Conservation (phyloP, 2,113 vertebrate genomes). For the Condylura cristata region DNA sequence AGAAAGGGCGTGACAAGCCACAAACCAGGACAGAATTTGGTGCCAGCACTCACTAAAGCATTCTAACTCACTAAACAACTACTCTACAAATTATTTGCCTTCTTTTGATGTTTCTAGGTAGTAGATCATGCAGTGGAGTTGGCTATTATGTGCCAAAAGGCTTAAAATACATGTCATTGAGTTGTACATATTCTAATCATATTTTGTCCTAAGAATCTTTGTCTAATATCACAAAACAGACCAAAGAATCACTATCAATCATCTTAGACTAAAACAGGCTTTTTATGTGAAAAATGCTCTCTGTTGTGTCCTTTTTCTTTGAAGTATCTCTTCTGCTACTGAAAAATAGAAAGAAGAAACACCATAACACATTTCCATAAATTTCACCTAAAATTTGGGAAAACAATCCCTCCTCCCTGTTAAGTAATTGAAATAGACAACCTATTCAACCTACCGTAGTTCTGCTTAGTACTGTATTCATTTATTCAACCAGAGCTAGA, state of each 20-base stretch:
- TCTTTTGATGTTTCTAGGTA: constrained; percentile 84
- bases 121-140: constrained; percentile 86
- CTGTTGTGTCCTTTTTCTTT: background rate
- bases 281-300: background rate
- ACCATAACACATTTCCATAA: background rate
- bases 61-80: constrained; percentile 87
- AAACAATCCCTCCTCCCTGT: background rate
- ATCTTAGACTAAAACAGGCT: constrained; percentile 17
- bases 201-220: constrained; percentile 76
- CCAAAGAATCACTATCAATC: constrained; percentile 37
- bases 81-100: constrained; percentile 84
- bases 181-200: constrained; percentile 73
- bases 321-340: background rate
- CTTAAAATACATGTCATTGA: constrained; percentile 83
- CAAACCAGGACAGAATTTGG: constrained; percentile 84
- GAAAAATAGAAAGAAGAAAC: constrained; percentile 4
- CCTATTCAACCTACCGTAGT: background rate
- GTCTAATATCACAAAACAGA: constrained; percentile 66
- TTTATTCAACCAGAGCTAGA: background rate
- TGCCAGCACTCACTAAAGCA: constrained; percentile 84
- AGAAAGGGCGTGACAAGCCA: constrained; percentile 82
- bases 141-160: constrained; percentile 79
- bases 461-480: background rate
- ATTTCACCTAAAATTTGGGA: background rate
- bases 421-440: constrained; percentile 6